These are phyloP conservation scores for Hedychridium roseum DNA, from an alignment of 2,888 invertebrate genomes.

Conservation along the genomic window DNA sequence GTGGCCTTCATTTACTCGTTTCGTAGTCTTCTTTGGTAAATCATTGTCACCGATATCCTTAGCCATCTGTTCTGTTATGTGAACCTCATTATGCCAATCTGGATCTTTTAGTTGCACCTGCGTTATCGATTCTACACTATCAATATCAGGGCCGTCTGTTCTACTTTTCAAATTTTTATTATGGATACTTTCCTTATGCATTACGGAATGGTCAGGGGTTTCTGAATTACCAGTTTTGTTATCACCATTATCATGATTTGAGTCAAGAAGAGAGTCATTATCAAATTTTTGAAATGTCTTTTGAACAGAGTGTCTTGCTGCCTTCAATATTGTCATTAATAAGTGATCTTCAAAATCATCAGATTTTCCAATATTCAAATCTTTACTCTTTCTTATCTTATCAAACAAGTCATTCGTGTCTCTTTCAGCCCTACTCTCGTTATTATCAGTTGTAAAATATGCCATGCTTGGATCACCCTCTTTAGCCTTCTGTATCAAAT, in stretches of 20 bases:
- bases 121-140: no score
- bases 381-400: slow-evolving; percentile 12
- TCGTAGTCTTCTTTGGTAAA: no score
- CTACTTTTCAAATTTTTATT: slow-evolving; percentile 12
- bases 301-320: slow-evolving; percentile 22
- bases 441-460: slow-evolving; percentile 26
- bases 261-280: slow-evolving; percentile 1
- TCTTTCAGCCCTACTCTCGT: slow-evolving; percentile 14
- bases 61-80: no score
- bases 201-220: slow-evolving; percentile 18
- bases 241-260: slow-evolving; percentile 13
- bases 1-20: no score
- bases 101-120: no score
- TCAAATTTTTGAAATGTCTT: slow-evolving; percentile 19
- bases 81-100: no score
- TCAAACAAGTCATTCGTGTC: slow-evolving; percentile 12
- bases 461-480: slow-evolving; percentile 19
- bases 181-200: slow-evolving; percentile 27
- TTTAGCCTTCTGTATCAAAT: neutral
- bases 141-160: no score
- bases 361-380: slow-evolving; percentile 18
- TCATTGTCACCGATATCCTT: no score
- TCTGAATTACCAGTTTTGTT: slow-evolving; percentile 17
- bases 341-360: slow-evolving; percentile 39
- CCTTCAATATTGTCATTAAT: slow-evolving; percentile 35